Evolutionary conservation across 1,140 invertebrate genomes (phyloP), one percentile per base, ranked within the genome.

Genomic region (Argopecten irradians): DNA sequence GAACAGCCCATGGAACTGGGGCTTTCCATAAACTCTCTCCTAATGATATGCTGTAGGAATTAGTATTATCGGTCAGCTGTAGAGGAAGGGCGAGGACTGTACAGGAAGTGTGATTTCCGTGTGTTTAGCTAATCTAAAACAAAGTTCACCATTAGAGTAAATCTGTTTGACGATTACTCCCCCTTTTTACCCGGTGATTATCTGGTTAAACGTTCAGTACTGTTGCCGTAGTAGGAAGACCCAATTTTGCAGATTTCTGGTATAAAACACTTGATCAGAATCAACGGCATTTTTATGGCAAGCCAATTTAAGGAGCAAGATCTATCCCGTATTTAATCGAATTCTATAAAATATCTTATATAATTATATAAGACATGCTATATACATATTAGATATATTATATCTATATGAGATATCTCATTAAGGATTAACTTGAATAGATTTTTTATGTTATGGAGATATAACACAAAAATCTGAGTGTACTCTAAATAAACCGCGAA

Each of bases 21-120:
- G 55, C 55, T 28, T n/a, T n/a, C 55, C 55, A 71, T 71, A 71
- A 71, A 71, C 55, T 71, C 28, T 16, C 55, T 71, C 55, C n/a
- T 71, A 71, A 71, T 71, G 1, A 71, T 71, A 71, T 71, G n/a
- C 55, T 71, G n/a, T 71, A 71, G 28, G 55, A 71, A 71, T 71
- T 71, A 71, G 55, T n/a, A 8, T 22, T 71, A n/a, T 71, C 55
- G 55, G 55, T 71, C 55, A 71, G 28, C 55, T 71, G 55, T 71
- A n/a, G 22, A 28, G 55, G 28, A 71, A n/a, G 22, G 5, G 28
- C 16, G 55, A 28, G 22, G 55, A 71, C 8, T 11, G 55, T 46
- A 19, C 43, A 46, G 43, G 43, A 19, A 46, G 43, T 71, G 55
- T n/a, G 55, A 71, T 71, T 71, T 71, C 55, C 55, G 55, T 71